Conservation (phyloP, 2,113 vertebrate genomes). For the Osmerus eperlanus region DNA sequence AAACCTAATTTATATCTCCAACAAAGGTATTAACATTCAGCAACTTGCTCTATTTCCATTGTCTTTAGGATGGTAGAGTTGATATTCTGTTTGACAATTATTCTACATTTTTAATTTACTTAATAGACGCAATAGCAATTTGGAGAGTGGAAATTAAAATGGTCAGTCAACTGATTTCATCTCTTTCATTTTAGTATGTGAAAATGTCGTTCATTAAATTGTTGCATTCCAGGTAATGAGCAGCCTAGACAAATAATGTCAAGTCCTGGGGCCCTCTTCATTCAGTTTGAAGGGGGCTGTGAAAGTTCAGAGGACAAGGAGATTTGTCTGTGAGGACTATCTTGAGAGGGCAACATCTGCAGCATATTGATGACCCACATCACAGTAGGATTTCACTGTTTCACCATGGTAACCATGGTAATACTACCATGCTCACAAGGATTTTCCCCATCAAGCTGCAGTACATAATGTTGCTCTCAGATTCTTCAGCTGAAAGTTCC, state of each 20-base stretch:
- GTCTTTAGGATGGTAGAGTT: conserved; percentile 52
- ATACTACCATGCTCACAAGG: not conserved
- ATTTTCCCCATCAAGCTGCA: not conserved
- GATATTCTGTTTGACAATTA: conserved; percentile 42
- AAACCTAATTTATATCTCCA: conserved; percentile 36
- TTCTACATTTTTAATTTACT: conserved; percentile 50
- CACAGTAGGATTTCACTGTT: too few relatives aligned
- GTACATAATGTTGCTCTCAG: too few relatives aligned
- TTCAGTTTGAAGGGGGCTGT: not conserved
- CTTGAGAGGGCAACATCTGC: not conserved
- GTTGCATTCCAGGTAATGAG: conserved; percentile 5
- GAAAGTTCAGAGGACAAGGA: not conserved
- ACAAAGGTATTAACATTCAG: conserved; percentile 8
- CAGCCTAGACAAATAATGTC: not conserved
- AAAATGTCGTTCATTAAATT: conserved; percentile 36
- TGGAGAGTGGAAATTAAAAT: conserved; percentile 46
- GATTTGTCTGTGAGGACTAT: not conserved
- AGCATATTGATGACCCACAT: not conserved
- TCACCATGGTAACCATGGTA: not conserved
- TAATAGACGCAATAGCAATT: conserved; percentile 49
- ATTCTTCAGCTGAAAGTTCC: too few relatives aligned
- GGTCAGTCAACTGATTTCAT: conserved; percentile 43
- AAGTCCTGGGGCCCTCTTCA: not conserved
- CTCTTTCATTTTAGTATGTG: conserved; percentile 25
- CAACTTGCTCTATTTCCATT: conserved; percentile 39